Base-by-base conservation (phyloP, 92 coral and sea anemone species). In the Phenganax marumi region DNA sequence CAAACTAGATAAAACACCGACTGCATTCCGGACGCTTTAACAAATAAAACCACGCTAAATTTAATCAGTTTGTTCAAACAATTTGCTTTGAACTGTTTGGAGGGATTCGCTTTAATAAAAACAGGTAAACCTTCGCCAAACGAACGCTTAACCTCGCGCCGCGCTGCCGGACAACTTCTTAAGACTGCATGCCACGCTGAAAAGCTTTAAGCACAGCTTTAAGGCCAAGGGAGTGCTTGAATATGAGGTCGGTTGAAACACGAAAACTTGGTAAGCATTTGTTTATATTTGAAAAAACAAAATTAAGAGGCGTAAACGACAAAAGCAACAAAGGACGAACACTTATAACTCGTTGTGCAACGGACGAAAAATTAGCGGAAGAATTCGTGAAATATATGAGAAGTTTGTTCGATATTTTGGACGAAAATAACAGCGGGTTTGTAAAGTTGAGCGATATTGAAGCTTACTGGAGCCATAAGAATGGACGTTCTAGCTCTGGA, bases 301-400 rank as follows among this genome's bases (percentile, higher is more conserved):
- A 86, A 46, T 49, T 64, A 70, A 62, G 74, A 80, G 66, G 69
- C 46, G 3, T 18, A 62, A 68, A 50, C 75, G 85, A 60, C 39
- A 64, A 24, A 25, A 23, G 22, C 62, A 68, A 70, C 39, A 75
- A 62, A 50, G 61, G 83, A 54, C 86, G 76, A n/a, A 75, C 57
- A 16, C 55, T 69, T n/a, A 74, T 70, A 25, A 68, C 63, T 21
- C 56, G 73, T 75, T 87, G 74, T 66, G 79, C 49, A 68, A 56
- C 25, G 18, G 63, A 76, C 73, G 53, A 92, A 64, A 97, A 90
- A 22, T 85, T 95, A 33, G 97, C 98, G 1, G 65, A 84, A 49
- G 98, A 95, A 80, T 95, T 95, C 87, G 87, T 89, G 55, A 93
- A 90, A 65, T 95, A 91, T 75, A 63, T 95, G 84, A 87, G 86